Conservation (phyloP, 2,797 vertebrate genomes). For the Salarias fasciatus region DNA sequence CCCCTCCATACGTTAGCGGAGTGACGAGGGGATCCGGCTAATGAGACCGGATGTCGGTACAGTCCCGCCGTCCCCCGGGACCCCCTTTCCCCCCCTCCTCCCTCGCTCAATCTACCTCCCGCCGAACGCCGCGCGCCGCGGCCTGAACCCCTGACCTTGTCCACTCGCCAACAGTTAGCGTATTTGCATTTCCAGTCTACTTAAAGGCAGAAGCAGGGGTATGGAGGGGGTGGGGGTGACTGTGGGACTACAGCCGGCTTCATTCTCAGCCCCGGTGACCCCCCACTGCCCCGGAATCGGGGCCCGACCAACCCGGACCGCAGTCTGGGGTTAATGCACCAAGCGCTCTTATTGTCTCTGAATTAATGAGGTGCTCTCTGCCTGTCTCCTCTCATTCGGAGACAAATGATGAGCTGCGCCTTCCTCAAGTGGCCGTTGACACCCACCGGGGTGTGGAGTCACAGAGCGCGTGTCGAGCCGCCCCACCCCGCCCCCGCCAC, state of each 20-base stretch:
- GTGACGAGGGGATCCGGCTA: constrained; percentile 59
- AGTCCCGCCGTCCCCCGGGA: constrained; percentile 60
- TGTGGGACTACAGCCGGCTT: constrained; percentile 72
- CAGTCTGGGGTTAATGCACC: constrained; percentile 81
- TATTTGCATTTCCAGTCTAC: constrained; percentile 80
- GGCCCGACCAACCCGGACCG: constrained; percentile 57
- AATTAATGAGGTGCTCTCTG: constrained; percentile 76
- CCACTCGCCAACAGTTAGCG: constrained; percentile 74
- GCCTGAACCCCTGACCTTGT: constrained; percentile 76
- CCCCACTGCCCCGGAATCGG: constrained; percentile 29
- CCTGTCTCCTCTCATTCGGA: constrained; percentile 68
- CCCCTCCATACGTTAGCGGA: constrained; percentile 55
- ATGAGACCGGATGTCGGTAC: constrained; percentile 75
- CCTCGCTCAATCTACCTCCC: constrained; percentile 54
- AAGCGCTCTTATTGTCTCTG: constrained; percentile 76
- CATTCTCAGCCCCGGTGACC: constrained; percentile 73
- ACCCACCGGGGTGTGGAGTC: constrained; percentile 45
- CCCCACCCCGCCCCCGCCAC: constrained; percentile 14
- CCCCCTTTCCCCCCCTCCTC: constrained; percentile 26
- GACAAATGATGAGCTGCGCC: constrained; percentile 68
- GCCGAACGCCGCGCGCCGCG: constrained; percentile 54
- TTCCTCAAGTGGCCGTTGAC: constrained; percentile 65
- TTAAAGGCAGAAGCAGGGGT: constrained; percentile 49
- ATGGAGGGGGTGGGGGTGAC: constrained; percentile 10
- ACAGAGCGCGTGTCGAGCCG: constrained; percentile 34